Evolutionary conservation across 2,888 invertebrate species (phyloP).

Genomic region (Pseudococcus viburni): DNA sequence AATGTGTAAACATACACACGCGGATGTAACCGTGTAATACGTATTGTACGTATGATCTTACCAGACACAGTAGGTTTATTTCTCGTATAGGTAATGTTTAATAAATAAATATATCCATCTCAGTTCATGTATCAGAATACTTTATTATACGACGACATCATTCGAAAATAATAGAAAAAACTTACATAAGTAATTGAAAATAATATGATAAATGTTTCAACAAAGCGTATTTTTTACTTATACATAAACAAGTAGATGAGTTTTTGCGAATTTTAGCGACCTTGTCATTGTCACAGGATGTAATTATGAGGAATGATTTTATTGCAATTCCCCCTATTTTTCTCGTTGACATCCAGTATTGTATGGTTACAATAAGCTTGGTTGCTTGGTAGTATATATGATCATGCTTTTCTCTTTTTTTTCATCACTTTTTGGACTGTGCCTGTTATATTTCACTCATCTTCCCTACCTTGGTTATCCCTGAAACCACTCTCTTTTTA

Average conservation of each 20-base stretch:
- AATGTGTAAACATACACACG: neutral
- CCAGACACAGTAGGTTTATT: neutral
- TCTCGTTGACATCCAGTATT: neutral
- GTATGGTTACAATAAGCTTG: too few relatives aligned
- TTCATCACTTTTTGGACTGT: too few relatives aligned
- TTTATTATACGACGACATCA: constrained; percentile 7
- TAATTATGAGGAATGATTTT: neutral
- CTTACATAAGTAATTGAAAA: constrained; percentile 3
- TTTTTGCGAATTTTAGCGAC: constrained; percentile 1
- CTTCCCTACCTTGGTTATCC: too few relatives aligned
- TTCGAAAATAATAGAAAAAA: neutral
- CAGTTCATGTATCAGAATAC: neutral
- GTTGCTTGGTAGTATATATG: too few relatives aligned
- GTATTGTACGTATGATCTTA: constrained; percentile 30
- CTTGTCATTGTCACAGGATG: neutral
- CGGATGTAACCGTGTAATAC: constrained; percentile 28
- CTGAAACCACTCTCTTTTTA: too few relatives aligned
- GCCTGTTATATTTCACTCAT: too few relatives aligned
- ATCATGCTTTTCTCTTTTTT: too few relatives aligned
- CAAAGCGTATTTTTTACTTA: neutral
- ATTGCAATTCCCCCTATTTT: neutral
- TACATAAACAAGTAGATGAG: neutral
- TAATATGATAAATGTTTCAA: neutral
- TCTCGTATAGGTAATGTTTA: constrained; percentile 18
- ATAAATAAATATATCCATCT: neutral